Percentiles rank a stretch among this genome's conserved stretches.
Conservation (phyloP, 2,797 vertebrate species). For the Myotis pilosus region DNA sequence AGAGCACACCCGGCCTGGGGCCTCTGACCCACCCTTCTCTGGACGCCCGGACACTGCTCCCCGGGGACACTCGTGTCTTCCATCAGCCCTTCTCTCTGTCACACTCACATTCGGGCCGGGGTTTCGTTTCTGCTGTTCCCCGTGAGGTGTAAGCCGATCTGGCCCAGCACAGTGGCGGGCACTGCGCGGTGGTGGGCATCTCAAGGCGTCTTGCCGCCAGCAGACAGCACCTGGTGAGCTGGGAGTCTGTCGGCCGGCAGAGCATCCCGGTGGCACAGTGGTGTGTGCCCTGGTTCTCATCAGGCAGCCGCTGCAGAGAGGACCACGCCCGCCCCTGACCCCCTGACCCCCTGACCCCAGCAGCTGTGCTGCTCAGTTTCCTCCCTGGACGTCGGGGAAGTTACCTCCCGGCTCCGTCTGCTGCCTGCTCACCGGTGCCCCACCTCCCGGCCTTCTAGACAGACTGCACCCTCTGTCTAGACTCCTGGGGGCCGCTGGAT, state of each 20-base stretch:
- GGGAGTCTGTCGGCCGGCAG: too few relatives aligned
- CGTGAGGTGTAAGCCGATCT: not conserved
- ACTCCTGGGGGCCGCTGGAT: not conserved
- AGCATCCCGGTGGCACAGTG: not conserved
- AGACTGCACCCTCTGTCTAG: not conserved
- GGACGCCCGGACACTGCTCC: not conserved
- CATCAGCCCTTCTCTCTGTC: not conserved
- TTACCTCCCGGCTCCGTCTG: not conserved
- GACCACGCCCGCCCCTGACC: not conserved
- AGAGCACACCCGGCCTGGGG: not conserved
- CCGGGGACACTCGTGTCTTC: not conserved
- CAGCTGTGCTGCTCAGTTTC: too few relatives aligned
- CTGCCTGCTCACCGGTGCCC: not conserved
- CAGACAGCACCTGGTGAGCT: too few relatives aligned
- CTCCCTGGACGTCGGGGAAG: not conserved
- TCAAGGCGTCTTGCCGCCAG: not conserved
- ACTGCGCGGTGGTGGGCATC: fast-evolving
- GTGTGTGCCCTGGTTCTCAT: fast-evolving
- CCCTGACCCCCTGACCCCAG: not conserved
- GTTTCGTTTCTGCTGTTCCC: not conserved
- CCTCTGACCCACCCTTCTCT: not conserved
- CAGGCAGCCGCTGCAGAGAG: not conserved
- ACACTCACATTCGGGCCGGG: not conserved
- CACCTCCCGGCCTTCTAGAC: not conserved
- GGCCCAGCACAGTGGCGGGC: not conserved